These are phyloP conservation scores for Sitobion miscanthi DNA, from an alignment of 1,140 invertebrate genomes.

Conservation along the genomic window DNA sequence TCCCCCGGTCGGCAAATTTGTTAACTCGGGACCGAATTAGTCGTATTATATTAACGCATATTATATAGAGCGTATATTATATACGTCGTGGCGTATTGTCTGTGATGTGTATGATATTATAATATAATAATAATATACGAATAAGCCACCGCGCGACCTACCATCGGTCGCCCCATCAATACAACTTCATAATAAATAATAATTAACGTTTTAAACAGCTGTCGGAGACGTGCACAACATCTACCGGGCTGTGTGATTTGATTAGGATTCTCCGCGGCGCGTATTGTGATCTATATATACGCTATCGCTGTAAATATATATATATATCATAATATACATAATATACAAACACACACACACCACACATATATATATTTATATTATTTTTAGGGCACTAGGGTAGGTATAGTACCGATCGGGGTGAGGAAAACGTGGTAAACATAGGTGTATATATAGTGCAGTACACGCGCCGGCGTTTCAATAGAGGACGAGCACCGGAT, in stretches of 20 bases:
- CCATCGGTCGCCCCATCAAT: background rate
- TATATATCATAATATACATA: no score
- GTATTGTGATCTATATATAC: background rate
- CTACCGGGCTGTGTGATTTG: slow-evolving; percentile 37
- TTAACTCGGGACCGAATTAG: no score
- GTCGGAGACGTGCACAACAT: background rate
- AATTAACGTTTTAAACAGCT: slow-evolving; percentile 9
- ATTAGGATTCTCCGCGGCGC: background rate
- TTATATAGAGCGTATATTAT: no score
- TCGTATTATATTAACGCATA: no score
- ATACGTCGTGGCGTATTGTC: background rate
- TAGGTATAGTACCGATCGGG: background rate
- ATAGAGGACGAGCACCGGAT: background rate
- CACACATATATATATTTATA: no score
- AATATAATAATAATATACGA: background rate
- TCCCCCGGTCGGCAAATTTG: no score
- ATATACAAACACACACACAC: no score
- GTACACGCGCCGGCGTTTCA: background rate
- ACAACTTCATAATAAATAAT: background rate
- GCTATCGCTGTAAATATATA: no score
- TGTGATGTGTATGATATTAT: background rate
- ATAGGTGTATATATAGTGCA: background rate
- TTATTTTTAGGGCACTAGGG: background rate
- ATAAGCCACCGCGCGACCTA: background rate
- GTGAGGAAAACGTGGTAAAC: background rate